Evolutionary conservation across 2,797 vertebrate genomes (phyloP), one percentile per base, ranked within the genome.

Genomic region (Bradypodion ventrale): DNA sequence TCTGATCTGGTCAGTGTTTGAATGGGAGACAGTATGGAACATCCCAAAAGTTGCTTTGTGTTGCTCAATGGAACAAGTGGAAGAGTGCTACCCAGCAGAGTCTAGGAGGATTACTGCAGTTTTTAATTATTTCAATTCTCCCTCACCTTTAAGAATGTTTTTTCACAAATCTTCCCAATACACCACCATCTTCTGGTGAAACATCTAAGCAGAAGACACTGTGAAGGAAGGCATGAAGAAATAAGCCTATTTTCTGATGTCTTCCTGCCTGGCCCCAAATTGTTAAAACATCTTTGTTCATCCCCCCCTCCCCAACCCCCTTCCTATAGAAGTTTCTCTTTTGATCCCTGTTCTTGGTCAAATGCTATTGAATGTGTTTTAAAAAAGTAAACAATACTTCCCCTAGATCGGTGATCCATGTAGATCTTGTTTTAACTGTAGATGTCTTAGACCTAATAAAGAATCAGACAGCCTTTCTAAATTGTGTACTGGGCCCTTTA

Each of bases 361-460:
- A 35, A 0, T 84, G 3, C 7, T 46, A 85, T 37, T 68, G 25
- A 74, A 40, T 75, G 69, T 37, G 25, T n/a, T n/a, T 15, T 60
- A 52, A 85, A 78, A 75, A 72, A 69, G 23, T 29, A 2, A 0
- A 86, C 13, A 80, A 5, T 46, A 81, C 13, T 79, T 44, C 1
- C 16, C 23, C 81, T 74, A 80, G 46, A 27, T 0, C 0, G 84
- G 0, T 87, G 21, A 83, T 85, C 52, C 12, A 89, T 16, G 15
- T 70, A 12, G 44, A 76, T 83, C 73, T 88, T 82, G 85, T 29
- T 75, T 60, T 0, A 46, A 63, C 86, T 27, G 52, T 12, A 76
- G 83, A 86, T 84, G 63, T 84, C 63, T 82, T 13, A 80, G 83
- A 68, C 74, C 85, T 81, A 32, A 84, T 56, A 19, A 78, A 75